Evolutionary conservation across 2,113 vertebrate species (phyloP).

Genomic region (Cephalopterus ornatus): DNA sequence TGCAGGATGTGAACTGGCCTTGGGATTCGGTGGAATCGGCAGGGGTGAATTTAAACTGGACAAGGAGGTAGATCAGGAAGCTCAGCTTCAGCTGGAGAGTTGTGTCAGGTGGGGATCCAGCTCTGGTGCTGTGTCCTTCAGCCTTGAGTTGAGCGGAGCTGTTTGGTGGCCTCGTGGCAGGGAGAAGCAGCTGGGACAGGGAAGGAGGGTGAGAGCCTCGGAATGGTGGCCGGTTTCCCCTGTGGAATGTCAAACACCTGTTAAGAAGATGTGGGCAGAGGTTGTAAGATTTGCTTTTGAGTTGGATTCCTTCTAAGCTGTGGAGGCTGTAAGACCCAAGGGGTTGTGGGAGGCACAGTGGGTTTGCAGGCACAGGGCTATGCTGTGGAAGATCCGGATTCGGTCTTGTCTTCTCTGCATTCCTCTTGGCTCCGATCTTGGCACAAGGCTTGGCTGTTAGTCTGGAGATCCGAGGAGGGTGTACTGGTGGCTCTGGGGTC

Average conservation of each 20-base stretch:
- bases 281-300: neutral
- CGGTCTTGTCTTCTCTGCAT: rapidly evolving
- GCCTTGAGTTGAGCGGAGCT: neutral
- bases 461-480: rapidly evolving
- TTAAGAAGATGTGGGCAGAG: neutral
- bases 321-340: neutral
- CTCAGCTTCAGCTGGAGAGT: neutral
- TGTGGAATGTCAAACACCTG: neutral
- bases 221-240: neutral
- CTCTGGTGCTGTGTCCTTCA: neutral
- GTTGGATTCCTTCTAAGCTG: neutral
- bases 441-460: neutral
- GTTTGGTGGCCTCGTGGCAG: neutral
- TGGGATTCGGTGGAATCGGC: rapidly evolving
- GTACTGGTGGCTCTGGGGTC: neutral
- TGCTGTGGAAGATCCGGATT: neutral
- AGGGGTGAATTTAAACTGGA: neutral
- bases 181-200: neutral
- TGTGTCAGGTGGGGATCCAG: neutral
- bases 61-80: neutral
- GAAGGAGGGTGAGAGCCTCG: neutral
- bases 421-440: neutral
- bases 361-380: neutral
- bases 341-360: neutral
- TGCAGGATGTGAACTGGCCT: rapidly evolving